These are phyloP conservation scores for Vidua macroura DNA, from an alignment of 2,113 vertebrate genomes.

Conservation along the genomic window DNA sequence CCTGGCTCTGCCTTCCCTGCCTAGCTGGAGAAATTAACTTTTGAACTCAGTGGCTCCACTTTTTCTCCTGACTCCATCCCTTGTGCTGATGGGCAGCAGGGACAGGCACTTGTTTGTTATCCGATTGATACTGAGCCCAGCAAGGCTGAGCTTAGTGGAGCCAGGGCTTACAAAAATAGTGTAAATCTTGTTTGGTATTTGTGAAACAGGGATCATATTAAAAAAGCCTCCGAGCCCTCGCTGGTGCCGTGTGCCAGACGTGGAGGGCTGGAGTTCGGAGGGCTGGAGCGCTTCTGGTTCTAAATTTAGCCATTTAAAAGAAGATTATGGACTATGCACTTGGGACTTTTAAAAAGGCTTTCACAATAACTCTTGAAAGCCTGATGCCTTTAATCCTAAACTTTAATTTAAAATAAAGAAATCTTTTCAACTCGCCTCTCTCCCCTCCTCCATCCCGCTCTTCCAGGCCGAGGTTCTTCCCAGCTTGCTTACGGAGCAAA, in stretches of 20 bases:
- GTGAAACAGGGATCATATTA: background rate
- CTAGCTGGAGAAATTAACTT: background rate
- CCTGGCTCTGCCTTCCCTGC: background rate
- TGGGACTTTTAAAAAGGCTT: conserved; percentile 74
- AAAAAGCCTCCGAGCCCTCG: background rate
- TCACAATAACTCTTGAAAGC: conserved; percentile 70
- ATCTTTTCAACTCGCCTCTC: conserved; percentile 65
- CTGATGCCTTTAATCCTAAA: conserved; percentile 75
- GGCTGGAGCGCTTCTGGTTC: conserved; percentile 47
- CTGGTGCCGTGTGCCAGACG: background rate
- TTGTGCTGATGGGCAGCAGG: background rate
- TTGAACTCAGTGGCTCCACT: background rate
- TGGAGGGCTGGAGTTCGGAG: conserved; percentile 9
- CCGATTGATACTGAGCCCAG: background rate
- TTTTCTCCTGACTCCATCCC: background rate
- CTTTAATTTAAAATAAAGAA: conserved; percentile 81
- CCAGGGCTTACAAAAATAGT: background rate
- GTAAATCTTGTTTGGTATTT: background rate
- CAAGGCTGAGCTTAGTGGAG: background rate
- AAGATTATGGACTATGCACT: conserved; percentile 70
- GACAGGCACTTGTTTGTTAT: background rate
- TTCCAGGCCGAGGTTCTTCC: conserved; percentile 33
- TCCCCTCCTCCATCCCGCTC: background rate
- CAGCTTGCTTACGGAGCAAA: conserved; percentile 46
- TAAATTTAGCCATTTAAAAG: conserved; percentile 77